A percentile compares a stretch with the other conserved stretches of the same genome.
Conservation (phyloP, 2,888 invertebrate genomes). For the Nomada hirtipes region DNA sequence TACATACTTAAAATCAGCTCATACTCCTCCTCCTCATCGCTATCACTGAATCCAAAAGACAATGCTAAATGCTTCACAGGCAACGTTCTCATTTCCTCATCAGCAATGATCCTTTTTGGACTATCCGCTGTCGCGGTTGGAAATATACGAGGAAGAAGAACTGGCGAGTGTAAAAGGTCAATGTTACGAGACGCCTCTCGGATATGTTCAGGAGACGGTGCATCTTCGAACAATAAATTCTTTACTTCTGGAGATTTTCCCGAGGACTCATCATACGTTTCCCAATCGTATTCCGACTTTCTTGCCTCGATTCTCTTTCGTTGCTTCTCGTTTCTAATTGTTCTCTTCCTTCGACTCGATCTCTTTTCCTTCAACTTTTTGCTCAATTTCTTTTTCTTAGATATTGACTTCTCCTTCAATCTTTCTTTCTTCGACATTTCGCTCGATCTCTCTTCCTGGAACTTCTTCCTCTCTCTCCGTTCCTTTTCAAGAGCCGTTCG, state of each 20-base stretch:
- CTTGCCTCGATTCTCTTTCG: background rate
- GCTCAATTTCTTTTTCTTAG: background rate
- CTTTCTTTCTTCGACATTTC: background rate
- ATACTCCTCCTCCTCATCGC: slow-evolving; percentile 14
- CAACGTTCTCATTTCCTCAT: background rate
- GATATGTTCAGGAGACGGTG: slow-evolving; percentile 11
- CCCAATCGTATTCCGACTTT: slow-evolving; percentile 18
- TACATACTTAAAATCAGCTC: background rate
- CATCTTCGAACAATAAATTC: background rate
- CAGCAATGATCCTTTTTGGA: background rate
- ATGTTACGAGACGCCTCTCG: background rate
- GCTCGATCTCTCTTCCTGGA: no score
- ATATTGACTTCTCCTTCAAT: no score
- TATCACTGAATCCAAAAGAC: background rate
- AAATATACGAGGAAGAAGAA: background rate
- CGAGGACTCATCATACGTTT: background rate
- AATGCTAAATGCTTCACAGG: background rate
- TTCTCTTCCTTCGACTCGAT: background rate
- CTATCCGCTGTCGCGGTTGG: background rate
- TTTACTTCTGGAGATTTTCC: background rate
- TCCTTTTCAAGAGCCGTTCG: background rate
- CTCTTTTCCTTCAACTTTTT: background rate
- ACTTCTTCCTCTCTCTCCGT: background rate
- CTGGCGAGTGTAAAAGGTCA: background rate
- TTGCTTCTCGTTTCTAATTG: background rate